These are phyloP conservation scores for Philopotamus ludificatus DNA, from an alignment of 1,140 invertebrate species.

Conservation along the genomic window DNA sequence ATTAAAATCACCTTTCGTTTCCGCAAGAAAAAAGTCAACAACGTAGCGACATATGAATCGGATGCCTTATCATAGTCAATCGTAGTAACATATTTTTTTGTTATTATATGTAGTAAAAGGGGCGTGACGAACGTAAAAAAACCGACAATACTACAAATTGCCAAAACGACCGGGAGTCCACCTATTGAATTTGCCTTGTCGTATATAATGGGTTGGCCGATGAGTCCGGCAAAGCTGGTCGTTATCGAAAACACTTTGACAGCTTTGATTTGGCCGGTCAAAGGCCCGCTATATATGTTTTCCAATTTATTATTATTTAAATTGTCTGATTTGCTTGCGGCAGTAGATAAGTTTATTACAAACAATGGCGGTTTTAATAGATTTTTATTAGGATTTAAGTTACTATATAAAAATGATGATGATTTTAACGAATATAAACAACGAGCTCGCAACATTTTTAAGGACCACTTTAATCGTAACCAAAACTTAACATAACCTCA, in stretches of 20 bases:
- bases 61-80: constrained; percentile 68
- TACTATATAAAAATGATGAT: too few species aligned
- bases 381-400: too few species aligned
- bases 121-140: constrained; percentile 84
- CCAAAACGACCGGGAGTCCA: constrained; percentile 58
- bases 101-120: constrained; percentile 75
- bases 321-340: too few species aligned
- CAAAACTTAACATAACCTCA: too few species aligned
- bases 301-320: too few species aligned
- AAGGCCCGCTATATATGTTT: not conserved
- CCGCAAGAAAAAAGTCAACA: constrained; percentile 63
- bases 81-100: constrained; percentile 82
- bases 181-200: constrained; percentile 59
- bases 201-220: constrained; percentile 72
- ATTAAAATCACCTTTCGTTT: constrained; percentile 59
- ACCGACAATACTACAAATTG: constrained; percentile 65
- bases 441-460: not conserved
- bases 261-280: not conserved
- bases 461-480: too few species aligned
- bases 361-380: too few species aligned
- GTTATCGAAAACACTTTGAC: constrained; percentile 80
- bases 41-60: constrained; percentile 67
- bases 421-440: too few species aligned
- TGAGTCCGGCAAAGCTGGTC: constrained; percentile 68
- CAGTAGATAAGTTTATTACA: too few species aligned